Evolutionary conservation across 92 coral and sea anemone species (phyloP), one percentile per base, ranked within the genome.

Genomic region (Bergia sp.): DNA sequence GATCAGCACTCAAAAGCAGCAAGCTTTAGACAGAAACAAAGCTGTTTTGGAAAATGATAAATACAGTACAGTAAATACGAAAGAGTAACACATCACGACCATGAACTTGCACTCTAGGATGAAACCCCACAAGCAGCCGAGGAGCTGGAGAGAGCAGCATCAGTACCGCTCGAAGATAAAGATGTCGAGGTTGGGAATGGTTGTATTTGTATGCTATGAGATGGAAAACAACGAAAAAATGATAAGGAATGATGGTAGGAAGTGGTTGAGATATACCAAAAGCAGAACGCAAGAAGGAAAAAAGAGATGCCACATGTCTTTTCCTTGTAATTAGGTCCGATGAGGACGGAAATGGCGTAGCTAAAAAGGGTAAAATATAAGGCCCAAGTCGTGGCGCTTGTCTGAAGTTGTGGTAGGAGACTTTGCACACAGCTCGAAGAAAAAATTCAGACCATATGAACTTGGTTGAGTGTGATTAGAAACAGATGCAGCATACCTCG

Each of bases 51-150:
- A 72, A 72, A 42, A 10, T 36, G 43, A 72, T 36, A 12, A 10
- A 21, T 57, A 8, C 75, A n/a, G 40, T 16, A n/a, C n/a, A n/a
- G n/a, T n/a, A n/a, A n/a, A n/a, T 15, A 18, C 4, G 6, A 21
- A 39, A 18, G 15, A 13, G 16, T 39, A 41, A 76, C 53, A 76
- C 5, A 61, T 61, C 69, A 12, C 41, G 50, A 3, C 43, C 43
- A n/a, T 41, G 37, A 76, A 39, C 79, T n/a, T 76, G 79, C 10
- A 41, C 45, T 76, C n/a, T 18, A 76, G 79, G 79, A 76, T 15
- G 50, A 76, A 50, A 76, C 13, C 50, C 79, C 3, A 3, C 49
- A 39, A 76, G 53, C 50, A 76, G 36, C 29, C 13, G 41, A 18
- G 53, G 50, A 76, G 79, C 50, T 18, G 53, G 49, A 16, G 50